Base-by-base conservation (phyloP, 1,140 invertebrate genomes). In the Eupeodes corollae region DNA sequence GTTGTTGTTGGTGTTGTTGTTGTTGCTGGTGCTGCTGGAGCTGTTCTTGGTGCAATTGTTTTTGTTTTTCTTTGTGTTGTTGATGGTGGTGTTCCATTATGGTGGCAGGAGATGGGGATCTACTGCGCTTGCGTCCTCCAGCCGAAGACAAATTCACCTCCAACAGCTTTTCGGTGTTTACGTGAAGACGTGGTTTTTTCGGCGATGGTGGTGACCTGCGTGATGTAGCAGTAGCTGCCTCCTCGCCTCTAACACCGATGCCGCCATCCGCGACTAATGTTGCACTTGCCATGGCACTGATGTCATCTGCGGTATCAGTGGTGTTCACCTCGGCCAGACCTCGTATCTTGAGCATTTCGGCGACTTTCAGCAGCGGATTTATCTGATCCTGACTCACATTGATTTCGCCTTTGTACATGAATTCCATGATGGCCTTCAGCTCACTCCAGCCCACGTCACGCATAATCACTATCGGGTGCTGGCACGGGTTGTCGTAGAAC, bases 371-470 rank as follows among this genome's bases (percentile, higher is more conserved):
- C 45, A 93, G 68, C 0, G 88, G 87, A 19, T 86, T 82, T 53
- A 92, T 88, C 60, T 92, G 86, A 51, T 91, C 88, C 68, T 93
- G 88, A 31, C 83, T 86, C 44, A 92, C 88, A 68, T 90, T 91
- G 51, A 92, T 91, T 73, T 91, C 89, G 5, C 89, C 89, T 64
- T 88, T 87, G 73, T 92, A 92, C 88, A 92, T 91, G 62, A 91
- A 93, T 63, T 93, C 88, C 32, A 91, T 86, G 12, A 85, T 82
- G 15, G 88, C 86, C 63, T 91, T 89, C 52, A 93, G 65, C 58
- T 91, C 88, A 12, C 80, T 79, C 78, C 85, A 91, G 62, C 84
- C 86, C 48, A 91, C 86, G 66, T 91, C 88, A 56, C 87, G 81
- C 76, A 91, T 83, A 40, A 93, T 91, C 52, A 91, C 84, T 49